Conservation (phyloP, 2,113 vertebrate species). For the Thalassoma bifasciatum region DNA sequence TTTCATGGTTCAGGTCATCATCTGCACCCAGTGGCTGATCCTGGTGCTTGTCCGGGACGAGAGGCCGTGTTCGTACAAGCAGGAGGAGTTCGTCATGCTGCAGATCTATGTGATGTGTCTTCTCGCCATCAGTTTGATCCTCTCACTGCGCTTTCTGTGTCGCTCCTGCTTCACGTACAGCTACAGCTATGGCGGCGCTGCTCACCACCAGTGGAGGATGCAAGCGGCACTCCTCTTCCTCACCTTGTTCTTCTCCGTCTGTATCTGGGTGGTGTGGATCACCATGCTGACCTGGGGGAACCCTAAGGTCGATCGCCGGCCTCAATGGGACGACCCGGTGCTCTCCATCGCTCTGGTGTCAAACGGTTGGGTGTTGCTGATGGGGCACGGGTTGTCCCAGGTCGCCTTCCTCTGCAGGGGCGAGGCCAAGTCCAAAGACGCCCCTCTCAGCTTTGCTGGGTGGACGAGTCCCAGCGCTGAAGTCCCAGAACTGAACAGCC, state of each 20-base stretch:
- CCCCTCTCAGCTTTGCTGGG: conserved; percentile 72
- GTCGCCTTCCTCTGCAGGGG: conserved; percentile 83
- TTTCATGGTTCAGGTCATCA: conserved; percentile 88
- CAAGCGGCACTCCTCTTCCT: conserved; percentile 84
- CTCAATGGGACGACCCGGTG: conserved; percentile 88
- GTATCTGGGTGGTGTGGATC: conserved; percentile 92
- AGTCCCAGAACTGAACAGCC: conserved; percentile 50
- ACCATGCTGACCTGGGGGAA: conserved; percentile 85
- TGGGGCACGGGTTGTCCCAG: conserved; percentile 85
- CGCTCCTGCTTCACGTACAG: conserved; percentile 67
- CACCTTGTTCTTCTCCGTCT: conserved; percentile 84
- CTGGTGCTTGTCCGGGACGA: conserved; percentile 77
- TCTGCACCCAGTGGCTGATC: conserved; percentile 86
- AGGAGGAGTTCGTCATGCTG: conserved; percentile 89
- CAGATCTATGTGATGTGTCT: conserved; percentile 91
- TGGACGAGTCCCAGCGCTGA: conserved; percentile 74
- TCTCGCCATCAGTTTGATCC: conserved; percentile 81
- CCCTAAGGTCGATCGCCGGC: neutral
- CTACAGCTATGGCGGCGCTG: conserved; percentile 68
- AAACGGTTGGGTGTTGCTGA: conserved; percentile 91
- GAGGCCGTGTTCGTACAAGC: conserved; percentile 73
- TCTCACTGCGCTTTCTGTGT: conserved; percentile 81
- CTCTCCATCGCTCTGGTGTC: conserved; percentile 86
- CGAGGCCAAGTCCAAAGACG: conserved; percentile 53
- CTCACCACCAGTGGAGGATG: conserved; percentile 77